A percentile compares a stretch with the other conserved stretches of the same genome.
phyloP scores from a whole-genome alignment of 2,888 invertebrate species.

The Apoda limacodes region DNA sequence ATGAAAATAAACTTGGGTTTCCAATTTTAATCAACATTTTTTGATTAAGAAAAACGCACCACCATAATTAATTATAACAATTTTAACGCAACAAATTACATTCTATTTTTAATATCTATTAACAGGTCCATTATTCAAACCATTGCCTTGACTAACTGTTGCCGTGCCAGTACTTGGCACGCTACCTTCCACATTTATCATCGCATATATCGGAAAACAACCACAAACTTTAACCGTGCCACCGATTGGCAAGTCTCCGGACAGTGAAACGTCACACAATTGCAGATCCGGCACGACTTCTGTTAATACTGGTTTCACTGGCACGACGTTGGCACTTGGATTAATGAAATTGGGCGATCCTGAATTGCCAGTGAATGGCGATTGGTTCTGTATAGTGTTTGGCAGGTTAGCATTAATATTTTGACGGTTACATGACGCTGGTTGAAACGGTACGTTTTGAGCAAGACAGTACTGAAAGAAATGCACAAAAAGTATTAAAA shows the following conservation, averaged over 20 bases:
- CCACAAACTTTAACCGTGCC: constrained; percentile 47
- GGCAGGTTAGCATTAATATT: not conserved
- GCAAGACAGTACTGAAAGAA: too few relatives aligned
- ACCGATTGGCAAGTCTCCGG: constrained; percentile 43
- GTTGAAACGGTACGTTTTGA: not conserved
- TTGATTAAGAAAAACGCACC: too few relatives aligned
- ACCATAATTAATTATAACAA: too few relatives aligned
- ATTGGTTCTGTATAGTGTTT: not conserved
- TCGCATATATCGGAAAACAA: constrained; percentile 49
- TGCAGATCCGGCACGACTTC: constrained; percentile 42
- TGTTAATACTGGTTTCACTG: constrained; percentile 36
- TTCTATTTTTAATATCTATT: too few relatives aligned
- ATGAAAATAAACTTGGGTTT: too few relatives aligned
- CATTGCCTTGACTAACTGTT: too few relatives aligned
- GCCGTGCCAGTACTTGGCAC: constrained; percentile 44
- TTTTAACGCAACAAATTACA: too few relatives aligned
- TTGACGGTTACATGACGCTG: not conserved
- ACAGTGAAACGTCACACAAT: constrained; percentile 40
- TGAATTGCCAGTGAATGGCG: constrained; percentile 10
- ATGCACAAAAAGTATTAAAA: too few relatives aligned
- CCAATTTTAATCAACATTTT: too few relatives aligned
- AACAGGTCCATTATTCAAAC: too few relatives aligned
- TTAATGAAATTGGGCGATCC: not conserved
- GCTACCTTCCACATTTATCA: constrained; percentile 40
- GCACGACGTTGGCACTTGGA: constrained; percentile 20